Conservation (phyloP, 1,140 invertebrate species). For the Eufriesea mexicana region DNA sequence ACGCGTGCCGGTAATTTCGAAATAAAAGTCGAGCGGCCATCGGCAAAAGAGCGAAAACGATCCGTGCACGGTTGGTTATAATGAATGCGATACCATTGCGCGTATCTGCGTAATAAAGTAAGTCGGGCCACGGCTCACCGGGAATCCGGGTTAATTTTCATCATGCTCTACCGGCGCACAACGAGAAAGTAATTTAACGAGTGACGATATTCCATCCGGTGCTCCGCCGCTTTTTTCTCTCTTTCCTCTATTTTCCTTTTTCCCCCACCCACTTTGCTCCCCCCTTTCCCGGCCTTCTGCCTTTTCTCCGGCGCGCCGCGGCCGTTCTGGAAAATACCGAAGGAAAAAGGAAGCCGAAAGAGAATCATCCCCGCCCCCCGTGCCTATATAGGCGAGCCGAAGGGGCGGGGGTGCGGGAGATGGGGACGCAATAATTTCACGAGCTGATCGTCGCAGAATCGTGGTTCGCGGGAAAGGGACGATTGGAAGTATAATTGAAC, state of each 20-base stretch:
- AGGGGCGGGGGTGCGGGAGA: no score
- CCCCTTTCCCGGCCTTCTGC: constrained; percentile 27
- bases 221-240: constrained; percentile 42
- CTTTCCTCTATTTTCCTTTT: constrained; percentile 34
- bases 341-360: constrained; percentile 19
- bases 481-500: constrained; percentile 70
- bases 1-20: constrained; percentile 17
- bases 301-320: constrained; percentile 39
- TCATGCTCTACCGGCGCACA: constrained; percentile 3
- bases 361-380: constrained; percentile 1
- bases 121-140: not conserved
- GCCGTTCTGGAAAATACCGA: constrained; percentile 50
- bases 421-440: constrained; percentile 65
- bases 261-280: constrained; percentile 9
- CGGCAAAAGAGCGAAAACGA: not conserved
- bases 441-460: constrained; percentile 61
- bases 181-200: constrained; percentile 62
- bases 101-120: constrained; percentile 31
- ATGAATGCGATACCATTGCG: constrained; percentile 17
- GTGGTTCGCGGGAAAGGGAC: constrained; percentile 63
- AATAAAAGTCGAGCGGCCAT: not conserved
- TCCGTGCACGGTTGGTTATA: not conserved
- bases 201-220: constrained; percentile 55
- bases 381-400: constrained; percentile 56
- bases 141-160: constrained; percentile 59